phyloP scores from a whole-genome alignment of 2,888 invertebrate species.

The Drosophila atroscutellata region DNA sequence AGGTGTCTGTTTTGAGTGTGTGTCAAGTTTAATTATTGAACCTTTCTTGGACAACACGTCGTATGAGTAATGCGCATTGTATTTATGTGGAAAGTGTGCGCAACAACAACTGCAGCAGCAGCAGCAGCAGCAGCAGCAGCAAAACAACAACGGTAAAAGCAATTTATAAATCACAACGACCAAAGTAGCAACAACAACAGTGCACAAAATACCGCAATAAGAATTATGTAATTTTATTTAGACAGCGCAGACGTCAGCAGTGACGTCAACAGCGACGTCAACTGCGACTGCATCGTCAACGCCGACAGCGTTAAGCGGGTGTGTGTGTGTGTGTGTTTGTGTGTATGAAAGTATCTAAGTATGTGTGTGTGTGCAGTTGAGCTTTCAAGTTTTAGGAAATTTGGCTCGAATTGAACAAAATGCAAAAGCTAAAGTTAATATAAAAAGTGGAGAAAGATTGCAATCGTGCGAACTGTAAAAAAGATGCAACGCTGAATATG shows the following conservation, averaged over 20 bases:
- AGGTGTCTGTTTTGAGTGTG: slow-evolving; percentile 20
- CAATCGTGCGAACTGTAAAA: slow-evolving; percentile 16
- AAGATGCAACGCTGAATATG: neutral
- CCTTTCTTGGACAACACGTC: slow-evolving; percentile 60
- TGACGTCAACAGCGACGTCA: slow-evolving; percentile 20
- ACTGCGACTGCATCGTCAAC: slow-evolving; percentile 14
- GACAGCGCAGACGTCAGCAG: slow-evolving; percentile 37
- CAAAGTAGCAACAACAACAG: slow-evolving; percentile 17
- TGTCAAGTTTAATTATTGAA: slow-evolving; percentile 70
- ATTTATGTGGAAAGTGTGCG: slow-evolving; percentile 28
- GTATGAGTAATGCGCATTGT: slow-evolving; percentile 64
- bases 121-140: slow-evolving; percentile 4
- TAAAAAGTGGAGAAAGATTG: slow-evolving; percentile 13
- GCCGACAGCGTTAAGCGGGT: slow-evolving; percentile 7
- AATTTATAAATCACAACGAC: slow-evolving; percentile 52
- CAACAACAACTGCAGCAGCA: slow-evolving; percentile 9
- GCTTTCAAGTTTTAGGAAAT: slow-evolving; percentile 53
- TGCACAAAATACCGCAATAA: slow-evolving; percentile 43
- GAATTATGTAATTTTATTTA: slow-evolving; percentile 71
- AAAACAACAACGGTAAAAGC: slow-evolving; percentile 29
- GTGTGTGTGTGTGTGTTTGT: slow-evolving; percentile 12
- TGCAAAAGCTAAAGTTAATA: slow-evolving; percentile 39
- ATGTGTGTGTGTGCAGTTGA: slow-evolving; percentile 5
- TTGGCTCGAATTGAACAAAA: slow-evolving; percentile 37
- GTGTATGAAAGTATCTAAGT: neutral